phyloP scores from a whole-genome alignment of 2,113 vertebrate genomes.

The Crocuta crocuta region DNA sequence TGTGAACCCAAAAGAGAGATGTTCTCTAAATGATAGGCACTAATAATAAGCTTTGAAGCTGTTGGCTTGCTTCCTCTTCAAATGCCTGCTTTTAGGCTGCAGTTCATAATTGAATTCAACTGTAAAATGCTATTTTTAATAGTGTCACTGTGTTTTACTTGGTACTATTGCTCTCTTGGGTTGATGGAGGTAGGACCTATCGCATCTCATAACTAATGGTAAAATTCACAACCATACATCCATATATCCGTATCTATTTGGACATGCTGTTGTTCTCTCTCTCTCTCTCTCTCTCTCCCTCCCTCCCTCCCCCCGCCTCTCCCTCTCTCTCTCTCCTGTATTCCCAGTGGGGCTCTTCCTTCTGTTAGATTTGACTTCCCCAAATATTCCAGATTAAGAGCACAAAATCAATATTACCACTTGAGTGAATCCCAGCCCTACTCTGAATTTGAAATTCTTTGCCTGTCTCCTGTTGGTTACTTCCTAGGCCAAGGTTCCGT shows the following conservation, averaged over 20 bases:
- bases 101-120: conserved; percentile 67
- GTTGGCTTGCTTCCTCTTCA: conserved; percentile 69
- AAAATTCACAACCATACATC: not conserved
- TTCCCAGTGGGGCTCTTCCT: not conserved
- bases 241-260: not conserved
- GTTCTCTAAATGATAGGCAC: conserved; percentile 65
- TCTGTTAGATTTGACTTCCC: conserved; percentile 26
- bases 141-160: conserved; percentile 64
- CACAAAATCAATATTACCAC: not conserved
- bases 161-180: conserved; percentile 50
- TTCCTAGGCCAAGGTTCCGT: not conserved
- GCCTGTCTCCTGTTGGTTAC: not conserved
- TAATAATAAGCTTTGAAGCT: conserved; percentile 67
- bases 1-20: conserved; percentile 51
- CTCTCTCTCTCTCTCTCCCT: fast-evolving
- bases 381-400: not conserved
- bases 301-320: fast-evolving
- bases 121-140: conserved; percentile 77
- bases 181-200: conserved; percentile 39
- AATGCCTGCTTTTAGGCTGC: conserved; percentile 66
- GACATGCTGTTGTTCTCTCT: not conserved
- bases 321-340: not conserved
- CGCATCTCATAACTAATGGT: not conserved
- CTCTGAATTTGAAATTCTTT: not conserved
- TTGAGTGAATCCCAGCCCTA: not conserved